phyloP scores from a whole-genome alignment of 2,113 vertebrate species.

The Mesitornis unicolor region DNA sequence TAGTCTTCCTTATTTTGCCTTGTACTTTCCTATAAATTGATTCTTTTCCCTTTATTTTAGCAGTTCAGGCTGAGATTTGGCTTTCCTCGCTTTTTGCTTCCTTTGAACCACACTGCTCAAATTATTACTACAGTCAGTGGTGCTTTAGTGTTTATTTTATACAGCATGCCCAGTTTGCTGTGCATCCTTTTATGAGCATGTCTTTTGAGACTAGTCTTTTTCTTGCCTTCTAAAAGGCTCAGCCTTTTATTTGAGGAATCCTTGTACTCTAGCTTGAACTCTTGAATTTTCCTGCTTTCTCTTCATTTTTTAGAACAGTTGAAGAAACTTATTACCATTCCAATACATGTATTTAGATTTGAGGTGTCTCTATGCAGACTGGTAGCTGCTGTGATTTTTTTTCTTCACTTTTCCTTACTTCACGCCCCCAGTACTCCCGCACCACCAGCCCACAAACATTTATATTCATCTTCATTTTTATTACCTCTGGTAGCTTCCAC shows the following conservation, averaged over 20 bases:
- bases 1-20: not conserved
- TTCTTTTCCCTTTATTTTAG: not conserved
- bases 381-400: not conserved
- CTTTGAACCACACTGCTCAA: not conserved
- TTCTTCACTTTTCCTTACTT: not conserved
- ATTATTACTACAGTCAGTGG: not conserved
- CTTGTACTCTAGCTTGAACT: not conserved
- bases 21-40: not conserved
- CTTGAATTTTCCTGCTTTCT: not conserved
- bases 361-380: not conserved
- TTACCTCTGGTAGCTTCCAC: not conserved
- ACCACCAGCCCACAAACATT: not conserved
- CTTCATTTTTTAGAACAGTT: not conserved
- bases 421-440: rapidly evolving
- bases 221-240: not conserved
- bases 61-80: not conserved
- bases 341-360: not conserved
- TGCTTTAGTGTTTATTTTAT: not conserved
- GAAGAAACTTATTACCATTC: not conserved
- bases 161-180: not conserved
- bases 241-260: not conserved
- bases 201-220: not conserved
- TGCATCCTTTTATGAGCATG: not conserved
- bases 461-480: not conserved
- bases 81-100: not conserved